These are phyloP conservation scores for Podarcis muralis DNA, from an alignment of 2,113 vertebrate species.

Conservation along the genomic window DNA sequence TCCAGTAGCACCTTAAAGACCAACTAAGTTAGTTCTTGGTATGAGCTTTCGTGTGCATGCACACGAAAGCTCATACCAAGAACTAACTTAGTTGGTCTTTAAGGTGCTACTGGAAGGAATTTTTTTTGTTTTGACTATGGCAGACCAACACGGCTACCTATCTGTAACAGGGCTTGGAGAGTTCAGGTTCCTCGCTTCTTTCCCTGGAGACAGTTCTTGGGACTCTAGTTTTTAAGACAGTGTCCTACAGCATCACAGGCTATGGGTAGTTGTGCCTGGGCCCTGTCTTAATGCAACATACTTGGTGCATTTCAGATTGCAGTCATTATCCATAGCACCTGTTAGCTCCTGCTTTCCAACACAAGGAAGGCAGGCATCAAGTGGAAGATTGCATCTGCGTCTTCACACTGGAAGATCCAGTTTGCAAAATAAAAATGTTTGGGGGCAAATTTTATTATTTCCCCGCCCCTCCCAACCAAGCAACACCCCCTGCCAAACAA, in stretches of 20 bases:
- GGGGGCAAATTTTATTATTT: background rate
- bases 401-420: constrained; percentile 14
- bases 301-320: background rate
- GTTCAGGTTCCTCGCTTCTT: constrained; percentile 2
- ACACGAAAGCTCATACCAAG: too few species aligned
- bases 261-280: background rate
- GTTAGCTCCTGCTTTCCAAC: constrained; percentile 18
- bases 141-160: too few species aligned
- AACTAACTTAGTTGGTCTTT: too few species aligned
- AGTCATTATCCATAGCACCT: background rate
- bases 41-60: too few species aligned
- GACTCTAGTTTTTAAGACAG: constrained; percentile 14
- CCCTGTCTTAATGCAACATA: background rate
- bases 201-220: background rate
- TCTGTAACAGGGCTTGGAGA: constrained; percentile 4
- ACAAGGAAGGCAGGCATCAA: background rate
- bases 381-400: fast-evolving
- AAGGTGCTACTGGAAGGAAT: too few species aligned
- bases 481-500: background rate
- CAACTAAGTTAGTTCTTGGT: too few species aligned
- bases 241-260: background rate
- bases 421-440: constrained; percentile 25
- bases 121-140: too few species aligned
- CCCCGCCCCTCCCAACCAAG: background rate
- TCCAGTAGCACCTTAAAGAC: too few species aligned